Base-by-base conservation (phyloP, 2,113 vertebrate genomes). In the Chaenocephalus aceratus region DNA sequence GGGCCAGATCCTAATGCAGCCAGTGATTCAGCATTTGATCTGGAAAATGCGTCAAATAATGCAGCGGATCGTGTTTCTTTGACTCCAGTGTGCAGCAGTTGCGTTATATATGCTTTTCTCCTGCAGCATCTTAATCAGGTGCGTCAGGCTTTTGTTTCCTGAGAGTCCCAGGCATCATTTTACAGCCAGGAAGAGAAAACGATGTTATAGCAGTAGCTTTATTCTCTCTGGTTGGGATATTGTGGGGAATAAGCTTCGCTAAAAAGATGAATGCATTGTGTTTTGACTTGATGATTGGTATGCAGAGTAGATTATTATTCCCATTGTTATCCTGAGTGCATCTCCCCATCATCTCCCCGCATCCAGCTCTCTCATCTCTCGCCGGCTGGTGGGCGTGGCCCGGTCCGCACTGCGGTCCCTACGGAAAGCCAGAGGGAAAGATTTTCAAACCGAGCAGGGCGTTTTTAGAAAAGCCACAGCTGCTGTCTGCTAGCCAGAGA, bases 351-450 rank as follows among this genome's bases (percentile, higher is more conserved):
- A 30, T 41, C 75, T 58, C 23, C 73, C 71, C 14, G 79, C 75
- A 77, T 88, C 85, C 53, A 52, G 80, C 80, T 45, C 89, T 90
- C 77, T 80, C 87, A 88, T 91, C 93, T 72, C 89, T 89, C 92
- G 92, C 93, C 95, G 95, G 95, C 88, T 89, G 91, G 97, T 96
- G 95, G 97, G 97, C 96, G 97, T 97, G 97, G 97, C 95, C 75
- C 94, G 78, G 95, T 94, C 97, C 97, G 97, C 97, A 98, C 93
- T 98, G 97, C 97, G 96, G 97, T 97, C 96, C 96, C 96, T 96
- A 96, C 95, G 96, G 97, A 96, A 95, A 96, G 95, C 94, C 92
- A 90, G 67, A 88, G 94, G 94, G 96, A 94, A 93, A 90, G 45
- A 51, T 76, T 4, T 88, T 86, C 76, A 79, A 46, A 93, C 90